Percentiles rank a stretch among this genome's conserved stretches.
Evolutionary conservation across 2,888 invertebrate genomes (phyloP).

Genomic region (Phrixothrix hirtus): DNA sequence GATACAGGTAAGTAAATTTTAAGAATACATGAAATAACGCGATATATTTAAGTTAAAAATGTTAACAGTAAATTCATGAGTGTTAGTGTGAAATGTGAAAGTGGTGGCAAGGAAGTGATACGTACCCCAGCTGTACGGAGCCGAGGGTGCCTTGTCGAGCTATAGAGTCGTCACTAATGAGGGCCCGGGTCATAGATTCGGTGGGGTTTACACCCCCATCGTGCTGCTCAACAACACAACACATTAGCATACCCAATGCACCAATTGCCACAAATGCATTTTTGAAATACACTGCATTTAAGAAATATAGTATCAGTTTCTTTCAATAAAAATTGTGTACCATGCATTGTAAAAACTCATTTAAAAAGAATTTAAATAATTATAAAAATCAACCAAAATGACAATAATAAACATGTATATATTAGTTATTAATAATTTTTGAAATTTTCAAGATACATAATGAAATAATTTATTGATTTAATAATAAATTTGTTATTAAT

Average conservation of each 20-base stretch:
- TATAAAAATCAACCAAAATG: too few relatives aligned
- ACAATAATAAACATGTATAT: too few relatives aligned
- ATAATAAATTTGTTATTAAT: too few relatives aligned
- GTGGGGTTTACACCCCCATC: constrained; percentile 90
- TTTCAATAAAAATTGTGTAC: background rate
- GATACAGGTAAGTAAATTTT: too few relatives aligned
- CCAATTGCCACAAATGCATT: constrained; percentile 28
- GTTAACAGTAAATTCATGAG: constrained; percentile 4
- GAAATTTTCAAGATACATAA: too few relatives aligned
- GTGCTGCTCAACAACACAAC: constrained; percentile 74
- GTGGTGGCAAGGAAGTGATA: constrained; percentile 58
- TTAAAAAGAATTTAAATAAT: too few relatives aligned
- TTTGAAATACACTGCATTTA: constrained; percentile 15
- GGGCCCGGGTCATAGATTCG: constrained; percentile 94
- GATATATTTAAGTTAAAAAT: too few relatives aligned
- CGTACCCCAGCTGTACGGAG: constrained; percentile 94
- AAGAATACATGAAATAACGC: too few relatives aligned
- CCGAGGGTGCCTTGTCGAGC: constrained; percentile 83
- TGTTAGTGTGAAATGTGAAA: constrained; percentile 24
- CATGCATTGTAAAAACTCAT: too few relatives aligned
- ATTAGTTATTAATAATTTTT: background rate
- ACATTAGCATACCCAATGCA: constrained; percentile 52
- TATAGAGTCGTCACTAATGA: constrained; percentile 88
- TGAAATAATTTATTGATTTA: too few relatives aligned
- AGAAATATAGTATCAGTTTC: constrained; percentile 5